phyloP scores from a whole-genome alignment of 2,888 invertebrate species.

The Sarcophaga variegata region DNA sequence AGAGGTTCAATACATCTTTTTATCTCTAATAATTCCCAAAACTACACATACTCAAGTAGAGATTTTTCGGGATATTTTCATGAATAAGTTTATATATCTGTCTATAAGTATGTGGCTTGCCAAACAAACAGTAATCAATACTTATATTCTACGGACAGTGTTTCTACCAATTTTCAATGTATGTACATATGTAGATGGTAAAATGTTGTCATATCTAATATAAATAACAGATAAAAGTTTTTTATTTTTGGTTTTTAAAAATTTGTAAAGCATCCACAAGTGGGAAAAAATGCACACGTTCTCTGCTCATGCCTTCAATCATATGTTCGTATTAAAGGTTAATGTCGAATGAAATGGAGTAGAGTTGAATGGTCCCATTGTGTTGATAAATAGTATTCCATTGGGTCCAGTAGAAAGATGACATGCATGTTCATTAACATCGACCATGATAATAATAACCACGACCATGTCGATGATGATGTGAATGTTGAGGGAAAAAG shows the following conservation, averaged over 20 bases:
- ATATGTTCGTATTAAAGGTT: neutral
- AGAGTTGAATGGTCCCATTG: slow-evolving; percentile 27
- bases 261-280: neutral
- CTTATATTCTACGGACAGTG: slow-evolving; percentile 21
- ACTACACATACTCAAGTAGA: neutral
- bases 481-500: slow-evolving; percentile 39
- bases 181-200: neutral
- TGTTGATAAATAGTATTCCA: slow-evolving; percentile 58
- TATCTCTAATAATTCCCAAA: neutral
- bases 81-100: neutral
- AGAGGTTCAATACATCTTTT: neutral
- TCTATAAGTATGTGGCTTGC: too few relatives aligned
- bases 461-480: slow-evolving; percentile 18
- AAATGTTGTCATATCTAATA: slow-evolving; percentile 31
- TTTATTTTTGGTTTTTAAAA: neutral
- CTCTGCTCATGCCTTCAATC: slow-evolving; percentile 8
- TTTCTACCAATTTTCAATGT: slow-evolving; percentile 7
- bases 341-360: neutral
- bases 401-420: slow-evolving; percentile 60
- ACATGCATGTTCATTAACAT: slow-evolving; percentile 44
- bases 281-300: slow-evolving; percentile 26
- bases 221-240: slow-evolving; percentile 5
- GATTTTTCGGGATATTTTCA: neutral
- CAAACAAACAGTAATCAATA: slow-evolving; percentile 22
- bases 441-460: slow-evolving; percentile 21